Evolutionary conservation across 2,888 invertebrate species (phyloP).

Genomic region (Pandemis corylana): DNA sequence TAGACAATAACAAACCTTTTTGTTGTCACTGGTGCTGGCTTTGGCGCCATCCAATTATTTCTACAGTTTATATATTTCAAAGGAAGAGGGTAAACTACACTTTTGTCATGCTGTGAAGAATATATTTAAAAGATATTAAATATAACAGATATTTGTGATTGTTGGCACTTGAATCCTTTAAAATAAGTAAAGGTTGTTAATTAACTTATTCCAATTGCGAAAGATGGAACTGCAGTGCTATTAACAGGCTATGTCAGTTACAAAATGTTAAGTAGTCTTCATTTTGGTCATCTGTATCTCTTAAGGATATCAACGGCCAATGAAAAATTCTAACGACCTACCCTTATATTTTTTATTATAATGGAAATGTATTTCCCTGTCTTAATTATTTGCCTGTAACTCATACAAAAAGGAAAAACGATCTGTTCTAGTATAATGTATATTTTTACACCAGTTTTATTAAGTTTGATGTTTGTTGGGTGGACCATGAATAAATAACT

Average conservation of each 20-base stretch:
- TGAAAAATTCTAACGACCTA: no score
- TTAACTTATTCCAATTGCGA: background rate
- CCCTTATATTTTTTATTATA: no score
- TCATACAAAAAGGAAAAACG: no score
- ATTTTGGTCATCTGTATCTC: background rate
- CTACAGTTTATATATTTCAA: background rate
- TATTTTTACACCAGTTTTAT: no score
- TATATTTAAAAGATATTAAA: background rate
- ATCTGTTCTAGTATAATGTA: no score
- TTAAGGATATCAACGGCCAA: background rate
- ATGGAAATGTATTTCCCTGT: no score
- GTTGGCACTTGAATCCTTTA: background rate
- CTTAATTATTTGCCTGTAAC: no score
- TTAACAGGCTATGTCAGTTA: background rate
- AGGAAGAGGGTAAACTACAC: background rate
- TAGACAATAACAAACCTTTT: conserved; percentile 40
- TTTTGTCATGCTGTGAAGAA: background rate
- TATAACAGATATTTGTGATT: background rate
- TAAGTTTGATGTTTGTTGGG: no score
- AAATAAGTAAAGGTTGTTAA: background rate
- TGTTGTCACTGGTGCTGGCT: conserved; percentile 13
- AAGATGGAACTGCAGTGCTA: background rate
- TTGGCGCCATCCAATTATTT: conserved; percentile 26
- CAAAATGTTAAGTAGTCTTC: background rate
- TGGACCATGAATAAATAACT: background rate